Conservation (phyloP, 2,888 invertebrate species). For the Scaptodrosophila latifasciaeformis region DNA sequence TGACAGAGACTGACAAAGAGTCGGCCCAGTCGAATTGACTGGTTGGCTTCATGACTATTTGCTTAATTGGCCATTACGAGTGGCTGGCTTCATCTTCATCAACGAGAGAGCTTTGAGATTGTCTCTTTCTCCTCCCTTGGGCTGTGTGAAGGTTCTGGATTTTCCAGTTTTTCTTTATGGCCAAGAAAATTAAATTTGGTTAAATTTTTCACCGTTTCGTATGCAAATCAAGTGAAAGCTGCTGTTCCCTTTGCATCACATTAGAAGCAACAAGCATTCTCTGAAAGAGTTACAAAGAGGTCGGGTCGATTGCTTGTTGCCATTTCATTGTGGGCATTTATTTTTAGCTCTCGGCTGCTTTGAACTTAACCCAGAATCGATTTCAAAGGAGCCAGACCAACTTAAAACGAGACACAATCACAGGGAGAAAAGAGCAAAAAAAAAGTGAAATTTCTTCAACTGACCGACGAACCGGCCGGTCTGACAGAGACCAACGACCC, state of each 20-base stretch:
- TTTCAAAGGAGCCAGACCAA: no score
- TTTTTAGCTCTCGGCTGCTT: constrained; percentile 15
- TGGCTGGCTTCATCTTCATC: no score
- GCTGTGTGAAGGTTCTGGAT: constrained; percentile 34
- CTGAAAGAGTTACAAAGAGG: no score
- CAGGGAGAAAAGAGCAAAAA: constrained; percentile 2
- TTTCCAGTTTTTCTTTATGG: constrained; percentile 28
- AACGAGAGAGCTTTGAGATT: no score
- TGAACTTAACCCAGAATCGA: constrained; percentile 36
- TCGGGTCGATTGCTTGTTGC: no score
- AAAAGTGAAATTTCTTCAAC: constrained; percentile 26
- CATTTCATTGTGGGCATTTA: neutral
- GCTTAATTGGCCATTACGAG: constrained; percentile 65
- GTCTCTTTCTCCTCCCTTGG: no score
- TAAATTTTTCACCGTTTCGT: constrained; percentile 13
- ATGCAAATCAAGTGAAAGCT: constrained; percentile 70
- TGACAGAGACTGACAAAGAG: constrained; percentile 9
- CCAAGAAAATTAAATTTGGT: constrained; percentile 11
- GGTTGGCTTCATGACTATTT: constrained; percentile 32
- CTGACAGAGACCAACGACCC: constrained; percentile 13
- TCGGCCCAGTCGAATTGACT: constrained; percentile 2
- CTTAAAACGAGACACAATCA: neutral
- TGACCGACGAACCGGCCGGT: neutral
- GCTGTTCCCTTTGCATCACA: constrained; percentile 1
- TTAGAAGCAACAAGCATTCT: constrained; percentile 38